A percentile compares a stretch with the other conserved stretches of the same genome.
Conservation (phyloP, 1,140 invertebrate genomes). For the Matsumurasca onukii region DNA sequence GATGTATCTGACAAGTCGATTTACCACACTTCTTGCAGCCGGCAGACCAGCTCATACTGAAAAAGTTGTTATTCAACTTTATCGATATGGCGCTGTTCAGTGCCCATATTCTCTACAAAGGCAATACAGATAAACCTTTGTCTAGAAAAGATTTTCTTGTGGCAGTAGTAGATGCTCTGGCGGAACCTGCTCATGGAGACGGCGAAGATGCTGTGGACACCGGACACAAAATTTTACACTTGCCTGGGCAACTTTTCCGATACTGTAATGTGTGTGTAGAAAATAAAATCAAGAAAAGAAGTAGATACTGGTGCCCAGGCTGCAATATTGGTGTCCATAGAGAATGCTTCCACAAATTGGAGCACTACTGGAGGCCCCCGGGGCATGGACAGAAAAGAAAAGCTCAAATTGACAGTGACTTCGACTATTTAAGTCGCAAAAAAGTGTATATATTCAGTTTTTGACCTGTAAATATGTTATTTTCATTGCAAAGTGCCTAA, state of each 20-base stretch:
- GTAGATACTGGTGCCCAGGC: background rate
- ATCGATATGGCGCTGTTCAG: background rate
- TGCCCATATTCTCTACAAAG: background rate
- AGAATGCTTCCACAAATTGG: background rate
- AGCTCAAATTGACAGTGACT: no score
- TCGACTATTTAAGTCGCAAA: no score
- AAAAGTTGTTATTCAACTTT: background rate
- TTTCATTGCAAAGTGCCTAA: no score
- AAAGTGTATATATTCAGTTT: no score
- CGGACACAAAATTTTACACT: no score
- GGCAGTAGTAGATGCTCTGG: no score
- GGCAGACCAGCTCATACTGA: background rate
- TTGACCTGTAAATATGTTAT: no score
- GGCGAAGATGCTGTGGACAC: no score
- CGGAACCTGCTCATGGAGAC: no score
- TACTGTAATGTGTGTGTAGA: background rate
- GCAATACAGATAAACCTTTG: no score
- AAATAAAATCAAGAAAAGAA: background rate
- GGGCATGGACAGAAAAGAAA: background rate
- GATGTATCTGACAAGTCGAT: background rate
- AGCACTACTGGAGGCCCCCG: background rate
- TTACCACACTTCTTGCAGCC: background rate
- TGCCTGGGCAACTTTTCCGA: no score
- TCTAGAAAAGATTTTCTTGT: no score
- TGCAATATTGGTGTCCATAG: background rate